Base-by-base conservation (phyloP, 1,140 invertebrate species). In the Papilio machaon region DNA sequence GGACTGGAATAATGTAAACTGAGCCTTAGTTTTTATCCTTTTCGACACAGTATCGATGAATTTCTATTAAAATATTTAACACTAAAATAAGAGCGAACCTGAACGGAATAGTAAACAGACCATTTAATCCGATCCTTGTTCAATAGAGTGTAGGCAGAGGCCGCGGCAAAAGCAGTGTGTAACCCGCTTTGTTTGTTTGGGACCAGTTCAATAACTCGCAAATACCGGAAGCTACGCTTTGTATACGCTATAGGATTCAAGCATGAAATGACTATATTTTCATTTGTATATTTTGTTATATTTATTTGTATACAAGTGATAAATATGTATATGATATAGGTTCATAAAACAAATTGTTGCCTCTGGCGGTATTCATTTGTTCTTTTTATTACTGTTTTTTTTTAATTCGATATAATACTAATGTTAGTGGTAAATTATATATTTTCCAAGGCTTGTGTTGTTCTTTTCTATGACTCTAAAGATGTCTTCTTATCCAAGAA, bases 91-190 rank as follows among this genome's bases (percentile, higher is more conserved):
- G 23, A 9, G 17, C 8, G 64, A 7, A 38, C 5, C 35, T 67
- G 64, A 35, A 67, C 13, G 5, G 13, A 67, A 67, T 35, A 67
- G 64, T 35, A 67, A 67, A 38, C 30, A 67, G 2, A 67, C 10
- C 64, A 30, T 67, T 67, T 67, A 67, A 67, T 67, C 64, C 30
- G 35, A 67, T 67, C 64, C 64, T 67, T 67, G 23, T 67, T 67
- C 64, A 38, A 67, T 67, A 67, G 30, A 67, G 64, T 15, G 30
- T 30, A 67, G 64, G 64, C 64, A 67, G 64, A 15, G 30, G 64
- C 64, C 23, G 30, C 54, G n/a, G 54, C 54, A 13, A 13, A 9
- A 9, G 1, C 52, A 60, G 58, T n/a, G 13, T 30, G 64, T 67
- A 35, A 9, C 30, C 1, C 3, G 30, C 64, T 23, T 9, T 67